Evolutionary conservation across 2,888 invertebrate species (phyloP).

Genomic region (Blastobasis lacticolella): DNA sequence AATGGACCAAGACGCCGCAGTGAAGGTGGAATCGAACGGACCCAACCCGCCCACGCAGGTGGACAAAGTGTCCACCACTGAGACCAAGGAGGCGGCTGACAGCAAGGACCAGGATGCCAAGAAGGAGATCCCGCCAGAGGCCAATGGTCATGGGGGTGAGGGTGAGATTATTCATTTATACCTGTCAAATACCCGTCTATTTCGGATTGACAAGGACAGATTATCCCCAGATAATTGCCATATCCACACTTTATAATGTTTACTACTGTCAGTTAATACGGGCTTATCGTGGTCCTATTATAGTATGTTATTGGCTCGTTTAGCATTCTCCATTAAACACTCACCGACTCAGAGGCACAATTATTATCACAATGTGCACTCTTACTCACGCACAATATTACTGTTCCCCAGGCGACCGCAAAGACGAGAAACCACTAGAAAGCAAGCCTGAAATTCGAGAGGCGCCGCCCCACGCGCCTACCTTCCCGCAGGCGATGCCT

Average conservation of each 20-base stretch:
- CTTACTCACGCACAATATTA: too few relatives aligned
- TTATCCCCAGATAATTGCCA: too few relatives aligned
- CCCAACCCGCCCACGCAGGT: slow-evolving; percentile 62
- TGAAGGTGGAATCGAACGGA: slow-evolving; percentile 48
- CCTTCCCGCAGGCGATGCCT: neutral
- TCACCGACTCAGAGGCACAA: too few relatives aligned
- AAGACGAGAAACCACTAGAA: slow-evolving; percentile 35
- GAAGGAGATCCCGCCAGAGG: slow-evolving; percentile 21
- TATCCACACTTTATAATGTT: too few relatives aligned
- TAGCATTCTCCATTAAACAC: too few relatives aligned
- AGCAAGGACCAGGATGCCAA: slow-evolving; percentile 40
- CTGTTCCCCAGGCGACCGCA: slow-evolving; percentile 25
- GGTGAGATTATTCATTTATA: too few relatives aligned
- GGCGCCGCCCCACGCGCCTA: neutral
- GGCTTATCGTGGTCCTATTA: too few relatives aligned
- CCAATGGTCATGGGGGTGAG: slow-evolving; percentile 13
- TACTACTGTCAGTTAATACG: too few relatives aligned
- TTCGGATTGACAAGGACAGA: too few relatives aligned
- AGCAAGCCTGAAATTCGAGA: slow-evolving; percentile 37
- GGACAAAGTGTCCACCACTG: slow-evolving; percentile 61
- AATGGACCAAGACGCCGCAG: slow-evolving; percentile 48
- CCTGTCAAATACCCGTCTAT: too few relatives aligned
- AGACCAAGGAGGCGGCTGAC: slow-evolving; percentile 49
- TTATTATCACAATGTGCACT: too few relatives aligned
- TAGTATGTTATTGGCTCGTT: too few relatives aligned